Evolutionary conservation across 64 coral and sea anemone genomes (phyloP).

Genomic region (Montipora sp.): DNA sequence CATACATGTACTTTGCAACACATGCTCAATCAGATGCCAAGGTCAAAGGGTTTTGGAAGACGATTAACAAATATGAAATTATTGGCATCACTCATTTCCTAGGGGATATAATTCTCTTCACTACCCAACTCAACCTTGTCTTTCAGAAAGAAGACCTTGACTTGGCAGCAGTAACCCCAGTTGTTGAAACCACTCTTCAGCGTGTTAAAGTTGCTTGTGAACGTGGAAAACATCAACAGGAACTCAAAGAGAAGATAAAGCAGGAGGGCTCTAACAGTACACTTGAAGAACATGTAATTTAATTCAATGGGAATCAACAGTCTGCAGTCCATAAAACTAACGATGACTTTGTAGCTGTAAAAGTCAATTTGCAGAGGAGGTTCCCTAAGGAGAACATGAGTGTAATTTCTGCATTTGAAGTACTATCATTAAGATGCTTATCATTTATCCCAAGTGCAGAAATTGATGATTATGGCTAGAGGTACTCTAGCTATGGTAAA

Average conservation of each 20-base stretch:
- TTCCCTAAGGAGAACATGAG: constrained; percentile 18
- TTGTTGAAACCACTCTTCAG: constrained; percentile 26
- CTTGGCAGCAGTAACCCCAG: constrained; percentile 26
- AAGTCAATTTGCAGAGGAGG: constrained; percentile 26
- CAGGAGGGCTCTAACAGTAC: not conserved
- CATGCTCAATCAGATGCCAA: not conserved
- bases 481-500: not conserved
- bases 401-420: constrained; percentile 8
- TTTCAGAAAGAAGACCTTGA: constrained; percentile 26
- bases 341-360: constrained; percentile 15
- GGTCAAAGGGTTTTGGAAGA: constrained; percentile 8
- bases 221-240: constrained; percentile 5
- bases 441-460: constrained; percentile 11
- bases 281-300: constrained; percentile 7
- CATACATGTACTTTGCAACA: constrained; percentile 12
- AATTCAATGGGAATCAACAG: not conserved
- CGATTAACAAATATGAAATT: not conserved
- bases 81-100: not conserved
- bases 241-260: constrained; percentile 30
- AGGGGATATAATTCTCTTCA: not conserved
- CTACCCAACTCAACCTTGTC: constrained; percentile 3
- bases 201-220: constrained; percentile 1
- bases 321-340: constrained; percentile 19
- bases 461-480: constrained; percentile 16
- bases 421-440: constrained; percentile 12